phyloP scores from a whole-genome alignment of 2,888 invertebrate genomes.

The Alcis repandata region DNA sequence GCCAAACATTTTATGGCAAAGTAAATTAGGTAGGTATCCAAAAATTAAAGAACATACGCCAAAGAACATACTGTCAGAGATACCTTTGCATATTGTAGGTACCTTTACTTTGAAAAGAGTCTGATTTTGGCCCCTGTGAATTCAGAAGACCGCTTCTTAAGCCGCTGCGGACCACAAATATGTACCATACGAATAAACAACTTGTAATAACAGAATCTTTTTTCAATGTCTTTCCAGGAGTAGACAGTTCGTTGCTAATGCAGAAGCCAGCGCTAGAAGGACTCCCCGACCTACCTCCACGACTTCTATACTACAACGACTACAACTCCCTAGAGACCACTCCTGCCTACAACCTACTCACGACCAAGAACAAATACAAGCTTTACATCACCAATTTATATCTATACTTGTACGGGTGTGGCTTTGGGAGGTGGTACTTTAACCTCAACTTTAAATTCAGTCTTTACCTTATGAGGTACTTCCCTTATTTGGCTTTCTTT shows the following conservation, averaged over 20 bases:
- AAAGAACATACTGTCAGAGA: no score
- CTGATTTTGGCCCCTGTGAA: no score
- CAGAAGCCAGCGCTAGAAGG: slow-evolving; percentile 62
- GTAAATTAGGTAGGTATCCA: no score
- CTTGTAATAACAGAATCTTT: not conserved
- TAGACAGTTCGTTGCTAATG: slow-evolving; percentile 62
- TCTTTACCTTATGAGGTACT: slow-evolving; percentile 88
- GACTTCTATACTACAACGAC: slow-evolving; percentile 73
- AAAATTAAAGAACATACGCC: no score
- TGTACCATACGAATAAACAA: no score
- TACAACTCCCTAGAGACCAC: slow-evolving; percentile 73
- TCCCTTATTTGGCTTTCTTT: slow-evolving; percentile 90
- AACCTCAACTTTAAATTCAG: slow-evolving; percentile 87
- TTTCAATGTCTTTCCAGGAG: slow-evolving; percentile 58
- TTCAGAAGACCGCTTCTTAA: no score
- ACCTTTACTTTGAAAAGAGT: no score
- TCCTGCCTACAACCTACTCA: slow-evolving; percentile 75
- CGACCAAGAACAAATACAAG: slow-evolving; percentile 62
- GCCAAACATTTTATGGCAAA: no score
- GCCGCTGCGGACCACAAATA: no score
- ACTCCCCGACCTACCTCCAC: slow-evolving; percentile 56
- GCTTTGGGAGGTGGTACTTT: slow-evolving; percentile 86
- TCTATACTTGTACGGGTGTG: slow-evolving; percentile 70
- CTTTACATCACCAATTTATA: slow-evolving; percentile 56
- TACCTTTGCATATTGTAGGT: no score